These are phyloP conservation scores for Lordiphosa fenestrarum DNA, from an alignment of 2,888 invertebrate genomes.

Conservation along the genomic window DNA sequence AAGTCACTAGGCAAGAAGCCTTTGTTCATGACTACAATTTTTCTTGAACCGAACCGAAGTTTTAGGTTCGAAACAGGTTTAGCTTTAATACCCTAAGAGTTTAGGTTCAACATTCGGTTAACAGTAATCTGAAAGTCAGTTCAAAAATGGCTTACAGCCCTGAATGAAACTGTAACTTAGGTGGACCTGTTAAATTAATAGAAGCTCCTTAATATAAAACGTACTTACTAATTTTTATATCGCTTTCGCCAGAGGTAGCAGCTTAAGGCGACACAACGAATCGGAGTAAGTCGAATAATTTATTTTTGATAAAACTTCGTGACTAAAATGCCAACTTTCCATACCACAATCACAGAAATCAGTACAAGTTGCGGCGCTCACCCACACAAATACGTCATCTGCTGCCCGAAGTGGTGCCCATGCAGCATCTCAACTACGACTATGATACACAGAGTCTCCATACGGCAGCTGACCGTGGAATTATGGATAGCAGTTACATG, in stretches of 20 bases:
- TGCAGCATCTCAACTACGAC: conserved; percentile 79
- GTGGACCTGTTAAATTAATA: too few species aligned
- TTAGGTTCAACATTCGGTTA: too few species aligned
- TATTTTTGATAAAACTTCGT: not conserved
- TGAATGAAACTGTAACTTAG: too few species aligned
- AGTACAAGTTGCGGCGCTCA: conserved; percentile 78
- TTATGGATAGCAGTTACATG: conserved; percentile 57
- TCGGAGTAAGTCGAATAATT: conserved; percentile 55
- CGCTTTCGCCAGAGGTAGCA: conserved; percentile 39
- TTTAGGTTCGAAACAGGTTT: too few species aligned
- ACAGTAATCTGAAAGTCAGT: too few species aligned
- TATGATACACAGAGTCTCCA: conserved; percentile 76
- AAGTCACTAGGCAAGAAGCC: too few species aligned
- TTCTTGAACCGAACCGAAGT: too few species aligned
- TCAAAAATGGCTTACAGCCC: too few species aligned
- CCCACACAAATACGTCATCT: conserved; percentile 80
- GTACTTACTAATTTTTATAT: too few species aligned
- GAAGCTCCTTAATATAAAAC: too few species aligned
- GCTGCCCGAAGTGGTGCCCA: conserved; percentile 79
- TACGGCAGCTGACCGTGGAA: conserved; percentile 61
- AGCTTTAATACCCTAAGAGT: too few species aligned
- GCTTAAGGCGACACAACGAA: conserved; percentile 29
- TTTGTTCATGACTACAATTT: too few species aligned
- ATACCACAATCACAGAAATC: conserved; percentile 66
- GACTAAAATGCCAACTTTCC: not conserved